These are phyloP conservation scores for Laupala kohalensis DNA, from an alignment of 1,140 invertebrate genomes.

Conservation along the genomic window DNA sequence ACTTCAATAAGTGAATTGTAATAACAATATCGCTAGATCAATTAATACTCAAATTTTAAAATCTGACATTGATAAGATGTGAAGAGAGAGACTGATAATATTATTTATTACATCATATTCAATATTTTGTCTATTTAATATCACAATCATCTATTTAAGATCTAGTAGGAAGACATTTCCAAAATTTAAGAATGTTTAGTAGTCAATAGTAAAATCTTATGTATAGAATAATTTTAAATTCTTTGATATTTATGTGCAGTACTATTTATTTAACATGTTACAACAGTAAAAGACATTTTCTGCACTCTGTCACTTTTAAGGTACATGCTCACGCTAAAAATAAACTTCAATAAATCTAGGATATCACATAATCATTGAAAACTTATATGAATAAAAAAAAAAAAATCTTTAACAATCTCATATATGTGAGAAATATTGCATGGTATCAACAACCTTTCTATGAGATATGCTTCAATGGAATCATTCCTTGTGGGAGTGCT, in stretches of 20 bases:
- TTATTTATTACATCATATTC: too few relatives aligned
- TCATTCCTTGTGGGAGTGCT: background rate
- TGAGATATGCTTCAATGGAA: background rate
- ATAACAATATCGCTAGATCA: too few relatives aligned
- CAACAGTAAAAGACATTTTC: too few relatives aligned
- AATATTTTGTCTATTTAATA: too few relatives aligned
- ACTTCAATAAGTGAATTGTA: background rate
- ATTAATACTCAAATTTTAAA: background rate
- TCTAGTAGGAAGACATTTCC: background rate
- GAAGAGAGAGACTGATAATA: background rate
- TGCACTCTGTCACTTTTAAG: too few relatives aligned
- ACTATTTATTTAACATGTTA: too few relatives aligned
- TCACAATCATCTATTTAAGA: background rate
- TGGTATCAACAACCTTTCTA: background rate
- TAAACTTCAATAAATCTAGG: background rate
- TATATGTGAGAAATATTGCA: background rate
- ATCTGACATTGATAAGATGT: background rate
- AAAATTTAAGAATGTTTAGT: background rate
- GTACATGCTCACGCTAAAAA: background rate
- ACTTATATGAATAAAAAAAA: background rate
- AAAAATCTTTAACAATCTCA: background rate
- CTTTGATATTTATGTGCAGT: too few relatives aligned
- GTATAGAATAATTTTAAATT: background rate
- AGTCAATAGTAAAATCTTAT: background rate
- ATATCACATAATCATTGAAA: background rate